These are phyloP conservation scores for Protodeltote pygarga DNA, from an alignment of 2,888 invertebrate species.

Conservation along the genomic window DNA sequence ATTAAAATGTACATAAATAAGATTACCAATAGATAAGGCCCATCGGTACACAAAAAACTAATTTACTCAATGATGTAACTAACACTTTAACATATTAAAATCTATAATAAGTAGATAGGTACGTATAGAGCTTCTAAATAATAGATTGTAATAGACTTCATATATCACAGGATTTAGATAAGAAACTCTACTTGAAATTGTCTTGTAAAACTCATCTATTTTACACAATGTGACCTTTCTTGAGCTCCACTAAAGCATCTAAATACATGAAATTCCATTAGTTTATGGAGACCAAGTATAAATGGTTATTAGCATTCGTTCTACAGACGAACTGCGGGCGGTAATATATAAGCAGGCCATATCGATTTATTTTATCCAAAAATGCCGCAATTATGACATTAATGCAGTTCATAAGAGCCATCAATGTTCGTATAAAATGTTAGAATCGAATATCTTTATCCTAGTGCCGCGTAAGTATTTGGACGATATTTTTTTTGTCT, in stretches of 20 bases:
- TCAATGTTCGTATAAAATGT: conserved; percentile 78
- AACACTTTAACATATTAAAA: conserved; percentile 42
- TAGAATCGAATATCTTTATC: conserved; percentile 80
- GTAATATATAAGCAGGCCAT: conserved; percentile 80
- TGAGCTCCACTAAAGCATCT: conserved; percentile 40
- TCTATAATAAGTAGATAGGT: conserved; percentile 27
- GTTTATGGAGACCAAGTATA: conserved; percentile 62
- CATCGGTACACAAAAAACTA: conserved; percentile 29
- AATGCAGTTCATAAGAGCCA: conserved; percentile 81
- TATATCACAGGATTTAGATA: conserved; percentile 69
- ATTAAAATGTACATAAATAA: conserved; percentile 32
- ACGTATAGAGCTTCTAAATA: conserved; percentile 49
- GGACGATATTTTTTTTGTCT: conserved; percentile 60
- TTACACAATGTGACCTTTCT: conserved; percentile 54
- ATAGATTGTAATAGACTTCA: conserved; percentile 63
- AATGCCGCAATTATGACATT: conserved; percentile 84
- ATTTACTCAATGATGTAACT: conserved; percentile 43
- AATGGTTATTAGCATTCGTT: conserved; percentile 65
- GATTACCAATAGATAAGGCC: conserved; percentile 1
- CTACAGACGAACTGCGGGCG: conserved; percentile 76
- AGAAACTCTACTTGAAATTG: conserved; percentile 65
- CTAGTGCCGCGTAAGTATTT: conserved; percentile 67
- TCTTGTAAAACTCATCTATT: conserved; percentile 69
- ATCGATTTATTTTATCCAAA: conserved; percentile 84
- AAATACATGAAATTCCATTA: conserved; percentile 54